A percentile compares a stretch with the other conserved stretches of the same genome.
Evolutionary conservation across 2,888 invertebrate genomes (phyloP).

Genomic region (Calameuta filiformis): DNA sequence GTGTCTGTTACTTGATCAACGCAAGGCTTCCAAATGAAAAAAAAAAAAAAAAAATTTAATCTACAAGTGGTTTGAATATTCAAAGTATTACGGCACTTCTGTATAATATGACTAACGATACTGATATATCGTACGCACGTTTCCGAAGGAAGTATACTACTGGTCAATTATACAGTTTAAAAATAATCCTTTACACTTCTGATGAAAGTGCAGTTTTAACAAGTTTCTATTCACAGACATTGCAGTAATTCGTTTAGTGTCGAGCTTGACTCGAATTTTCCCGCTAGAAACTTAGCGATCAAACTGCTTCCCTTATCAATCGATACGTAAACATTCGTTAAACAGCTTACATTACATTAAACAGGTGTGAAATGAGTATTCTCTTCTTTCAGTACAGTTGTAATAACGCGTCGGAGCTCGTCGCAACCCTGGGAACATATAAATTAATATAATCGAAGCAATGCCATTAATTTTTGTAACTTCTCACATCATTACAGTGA

Average conservation of each 20-base stretch:
- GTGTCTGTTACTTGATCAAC: background rate
- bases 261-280: background rate
- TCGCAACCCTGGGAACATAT: background rate
- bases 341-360: background rate
- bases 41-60: background rate
- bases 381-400: background rate
- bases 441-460: background rate
- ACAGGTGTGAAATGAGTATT: background rate
- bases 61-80: background rate
- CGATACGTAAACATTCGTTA: background rate
- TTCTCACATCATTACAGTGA: background rate
- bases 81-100: background rate
- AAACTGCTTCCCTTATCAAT: background rate
- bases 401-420: background rate
- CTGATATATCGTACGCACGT: background rate
- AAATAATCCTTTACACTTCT: background rate
- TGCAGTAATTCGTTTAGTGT: background rate
- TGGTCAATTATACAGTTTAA: background rate
- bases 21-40: background rate
- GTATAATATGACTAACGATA: background rate
- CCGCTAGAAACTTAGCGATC: background rate
- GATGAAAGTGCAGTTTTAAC: background rate
- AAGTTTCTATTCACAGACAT: background rate
- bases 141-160: background rate
- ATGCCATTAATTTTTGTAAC: background rate